These are phyloP conservation scores for Berghia stephanieae DNA, from an alignment of 1,140 invertebrate species.

Conservation along the genomic window DNA sequence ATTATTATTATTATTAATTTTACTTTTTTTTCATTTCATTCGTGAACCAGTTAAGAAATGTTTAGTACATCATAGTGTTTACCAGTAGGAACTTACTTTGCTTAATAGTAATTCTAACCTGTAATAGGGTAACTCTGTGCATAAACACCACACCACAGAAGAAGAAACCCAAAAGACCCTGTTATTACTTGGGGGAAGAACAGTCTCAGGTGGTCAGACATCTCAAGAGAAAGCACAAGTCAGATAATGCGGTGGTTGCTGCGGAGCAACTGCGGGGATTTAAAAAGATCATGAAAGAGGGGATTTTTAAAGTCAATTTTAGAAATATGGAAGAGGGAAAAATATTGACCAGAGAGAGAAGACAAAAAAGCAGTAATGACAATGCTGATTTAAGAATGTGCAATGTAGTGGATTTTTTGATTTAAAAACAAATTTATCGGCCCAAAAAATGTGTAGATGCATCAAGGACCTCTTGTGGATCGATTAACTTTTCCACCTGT, in stretches of 20 bases:
- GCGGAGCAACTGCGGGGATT: conserved; percentile 23
- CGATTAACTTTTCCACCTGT: neutral
- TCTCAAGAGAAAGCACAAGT: conserved; percentile 18
- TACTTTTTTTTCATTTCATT: too few species aligned
- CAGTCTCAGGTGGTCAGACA: conserved; percentile 14
- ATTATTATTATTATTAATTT: too few species aligned
- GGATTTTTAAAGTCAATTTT: conserved; percentile 31
- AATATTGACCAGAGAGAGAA: conserved; percentile 26
- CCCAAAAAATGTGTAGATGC: neutral
- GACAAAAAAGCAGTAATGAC: neutral
- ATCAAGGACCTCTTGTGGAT: neutral
- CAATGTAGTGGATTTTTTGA: conserved; percentile 24
- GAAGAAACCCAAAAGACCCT: too few species aligned
- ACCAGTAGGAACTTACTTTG: too few species aligned
- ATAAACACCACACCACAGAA: too few species aligned
- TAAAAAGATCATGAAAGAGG: conserved; percentile 22
- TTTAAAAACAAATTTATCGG: conserved; percentile 10
- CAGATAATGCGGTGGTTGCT: conserved; percentile 1
- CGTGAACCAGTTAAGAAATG: too few species aligned
- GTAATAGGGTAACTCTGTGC: too few species aligned
- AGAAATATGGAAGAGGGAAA: neutral
- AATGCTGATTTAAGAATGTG: conserved; percentile 32
- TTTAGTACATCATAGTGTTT: too few species aligned
- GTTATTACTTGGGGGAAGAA: neutral
- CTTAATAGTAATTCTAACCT: too few species aligned